phyloP scores from a whole-genome alignment of 2,797 vertebrate species.

The Arremon aurantiirostris region DNA sequence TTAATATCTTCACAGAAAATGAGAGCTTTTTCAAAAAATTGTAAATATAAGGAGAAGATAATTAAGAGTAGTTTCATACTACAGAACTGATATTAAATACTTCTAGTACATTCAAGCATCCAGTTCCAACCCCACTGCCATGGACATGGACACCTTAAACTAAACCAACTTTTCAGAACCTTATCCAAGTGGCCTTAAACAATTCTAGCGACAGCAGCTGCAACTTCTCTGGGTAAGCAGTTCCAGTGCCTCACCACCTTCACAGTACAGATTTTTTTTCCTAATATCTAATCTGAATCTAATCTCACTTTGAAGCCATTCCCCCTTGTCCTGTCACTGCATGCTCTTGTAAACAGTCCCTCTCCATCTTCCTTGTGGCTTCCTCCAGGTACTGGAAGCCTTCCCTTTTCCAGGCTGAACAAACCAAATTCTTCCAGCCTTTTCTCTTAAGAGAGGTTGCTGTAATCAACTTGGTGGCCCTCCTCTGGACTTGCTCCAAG shows the following conservation, averaged over 20 bases:
- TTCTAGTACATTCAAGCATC: not conserved
- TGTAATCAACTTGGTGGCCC: not conserved
- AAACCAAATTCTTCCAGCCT: not conserved
- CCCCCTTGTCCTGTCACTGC: not conserved
- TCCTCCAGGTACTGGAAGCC: not conserved
- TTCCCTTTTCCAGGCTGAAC: not conserved
- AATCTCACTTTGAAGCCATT: not conserved
- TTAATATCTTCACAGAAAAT: not conserved
- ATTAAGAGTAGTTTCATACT: not conserved
- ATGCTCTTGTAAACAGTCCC: not conserved
- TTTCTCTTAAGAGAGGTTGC: not conserved
- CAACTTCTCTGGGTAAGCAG: not conserved
- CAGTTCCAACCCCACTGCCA: not conserved
- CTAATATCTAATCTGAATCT: not conserved
- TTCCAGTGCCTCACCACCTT: not conserved
- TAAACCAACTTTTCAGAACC: not conserved
- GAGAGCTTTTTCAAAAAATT: not conserved
- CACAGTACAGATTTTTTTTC: not conserved
- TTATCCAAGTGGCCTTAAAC: not conserved
- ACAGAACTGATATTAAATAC: not conserved
- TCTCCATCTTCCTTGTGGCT: not conserved
- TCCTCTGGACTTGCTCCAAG: not conserved
- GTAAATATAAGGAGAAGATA: not conserved
- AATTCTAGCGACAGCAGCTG: rapidly evolving
- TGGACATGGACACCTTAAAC: not conserved